phyloP scores from a whole-genome alignment of 2,888 invertebrate species.

The Vanessa cardui region DNA sequence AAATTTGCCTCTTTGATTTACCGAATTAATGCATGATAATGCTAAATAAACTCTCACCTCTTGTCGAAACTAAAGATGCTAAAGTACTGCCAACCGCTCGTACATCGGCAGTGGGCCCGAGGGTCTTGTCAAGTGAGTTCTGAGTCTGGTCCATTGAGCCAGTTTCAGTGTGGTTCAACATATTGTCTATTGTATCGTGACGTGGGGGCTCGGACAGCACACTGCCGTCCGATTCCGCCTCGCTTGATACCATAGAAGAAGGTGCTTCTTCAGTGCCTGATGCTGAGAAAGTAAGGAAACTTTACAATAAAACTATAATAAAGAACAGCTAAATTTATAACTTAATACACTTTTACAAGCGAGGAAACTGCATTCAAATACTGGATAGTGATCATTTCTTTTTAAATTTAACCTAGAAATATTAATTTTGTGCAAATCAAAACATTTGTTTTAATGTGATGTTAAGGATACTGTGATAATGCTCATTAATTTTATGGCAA shows the following conservation, averaged over 20 bases:
- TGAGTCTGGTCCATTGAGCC: conserved; percentile 45
- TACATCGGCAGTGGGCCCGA: conserved; percentile 56
- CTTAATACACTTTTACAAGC: no score
- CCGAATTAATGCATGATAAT: neutral
- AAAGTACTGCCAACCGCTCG: conserved; percentile 54
- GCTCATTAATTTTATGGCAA: no score
- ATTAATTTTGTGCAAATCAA: no score
- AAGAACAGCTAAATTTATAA: no score
- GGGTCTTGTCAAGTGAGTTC: conserved; percentile 51
- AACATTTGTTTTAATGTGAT: no score
- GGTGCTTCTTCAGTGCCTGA: conserved; percentile 74
- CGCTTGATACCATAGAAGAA: conserved; percentile 76
- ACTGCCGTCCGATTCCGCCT: conserved; percentile 75
- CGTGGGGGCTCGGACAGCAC: conserved; percentile 62
- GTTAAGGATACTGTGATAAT: no score
- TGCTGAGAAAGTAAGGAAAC: conserved; percentile 35
- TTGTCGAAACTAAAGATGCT: conserved; percentile 62
- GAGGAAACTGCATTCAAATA: no score
- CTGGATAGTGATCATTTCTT: no score
- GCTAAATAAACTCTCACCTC: conserved; percentile 53
- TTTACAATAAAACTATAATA: neutral
- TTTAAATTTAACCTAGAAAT: no score
- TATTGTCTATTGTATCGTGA: conserved; percentile 51
- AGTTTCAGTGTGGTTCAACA: conserved; percentile 46
- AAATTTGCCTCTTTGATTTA: neutral